These are phyloP conservation scores for Crematogaster levior DNA, from an alignment of 2,888 invertebrate species.

Conservation along the genomic window DNA sequence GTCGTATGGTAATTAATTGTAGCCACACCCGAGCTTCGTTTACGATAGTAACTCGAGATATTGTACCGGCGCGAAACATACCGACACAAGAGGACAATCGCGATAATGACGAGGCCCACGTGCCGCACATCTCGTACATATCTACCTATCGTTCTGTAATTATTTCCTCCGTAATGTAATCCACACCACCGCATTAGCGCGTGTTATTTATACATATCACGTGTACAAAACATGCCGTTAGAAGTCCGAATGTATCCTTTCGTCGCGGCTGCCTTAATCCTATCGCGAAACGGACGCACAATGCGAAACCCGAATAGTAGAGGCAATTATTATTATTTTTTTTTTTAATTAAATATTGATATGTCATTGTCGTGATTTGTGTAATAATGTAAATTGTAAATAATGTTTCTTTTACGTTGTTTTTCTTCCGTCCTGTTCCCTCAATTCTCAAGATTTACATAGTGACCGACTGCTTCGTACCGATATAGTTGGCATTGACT, in stretches of 20 bases:
- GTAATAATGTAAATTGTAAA: no score
- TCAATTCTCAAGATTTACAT: not conserved
- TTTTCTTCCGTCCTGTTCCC: not conserved
- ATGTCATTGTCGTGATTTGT: not conserved
- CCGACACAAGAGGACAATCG: constrained; percentile 55
- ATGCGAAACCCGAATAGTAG: not conserved
- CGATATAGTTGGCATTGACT: not conserved
- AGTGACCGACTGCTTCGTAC: not conserved
- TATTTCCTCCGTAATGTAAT: constrained; percentile 70
- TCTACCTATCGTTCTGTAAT: constrained; percentile 70
- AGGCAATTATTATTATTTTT: not conserved
- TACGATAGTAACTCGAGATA: constrained; percentile 70
- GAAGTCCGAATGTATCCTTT: constrained; percentile 23
- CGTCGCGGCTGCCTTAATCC: not conserved
- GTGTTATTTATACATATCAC: constrained; percentile 64
- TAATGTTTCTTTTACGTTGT: not conserved
- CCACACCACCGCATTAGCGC: constrained; percentile 58
- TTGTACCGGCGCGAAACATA: constrained; percentile 64
- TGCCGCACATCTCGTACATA: constrained; percentile 66
- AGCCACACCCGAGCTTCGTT: constrained; percentile 66
- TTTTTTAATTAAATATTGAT: not conserved
- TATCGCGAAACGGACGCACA: not conserved
- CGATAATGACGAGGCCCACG: constrained; percentile 70
- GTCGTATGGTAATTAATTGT: constrained; percentile 53
- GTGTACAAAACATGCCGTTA: constrained; percentile 65